These are phyloP conservation scores for Drosophila histrio DNA, from an alignment of 2,888 invertebrate genomes.

Conservation along the genomic window DNA sequence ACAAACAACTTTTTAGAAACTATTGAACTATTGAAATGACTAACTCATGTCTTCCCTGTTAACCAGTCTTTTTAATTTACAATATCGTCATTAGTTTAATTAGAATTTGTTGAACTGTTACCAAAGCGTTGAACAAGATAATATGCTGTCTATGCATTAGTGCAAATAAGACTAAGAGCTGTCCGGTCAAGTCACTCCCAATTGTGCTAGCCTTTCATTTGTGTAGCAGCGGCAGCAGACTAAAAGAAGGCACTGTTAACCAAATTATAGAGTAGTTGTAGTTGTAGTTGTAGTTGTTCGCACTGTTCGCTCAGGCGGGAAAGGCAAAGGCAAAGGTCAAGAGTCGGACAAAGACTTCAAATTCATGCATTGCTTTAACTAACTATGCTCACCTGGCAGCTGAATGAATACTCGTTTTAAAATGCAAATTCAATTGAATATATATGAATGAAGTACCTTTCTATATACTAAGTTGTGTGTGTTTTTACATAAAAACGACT, in stretches of 20 bases:
- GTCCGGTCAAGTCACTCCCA: slow-evolving; percentile 39
- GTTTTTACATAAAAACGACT: not conserved
- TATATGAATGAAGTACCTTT: not conserved
- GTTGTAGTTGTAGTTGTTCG: slow-evolving; percentile 8
- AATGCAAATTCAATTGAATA: slow-evolving; percentile 16
- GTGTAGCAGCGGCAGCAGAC: slow-evolving; percentile 34
- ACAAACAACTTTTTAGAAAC: no score
- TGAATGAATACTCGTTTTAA: slow-evolving; percentile 14
- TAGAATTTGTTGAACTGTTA: not conserved
- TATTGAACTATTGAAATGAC: no score
- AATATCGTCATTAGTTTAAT: no score
- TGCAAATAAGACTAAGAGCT: slow-evolving; percentile 29
- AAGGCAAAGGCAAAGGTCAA: slow-evolving; percentile 43
- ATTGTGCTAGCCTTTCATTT: slow-evolving; percentile 58
- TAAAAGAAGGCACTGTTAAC: slow-evolving; percentile 35
- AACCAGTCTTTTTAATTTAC: no score
- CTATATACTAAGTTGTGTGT: no score
- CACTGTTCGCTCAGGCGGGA: slow-evolving; percentile 22
- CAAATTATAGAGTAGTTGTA: slow-evolving; percentile 40
- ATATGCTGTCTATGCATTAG: not conserved
- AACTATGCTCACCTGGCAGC: slow-evolving; percentile 22
- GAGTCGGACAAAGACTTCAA: slow-evolving; percentile 29
- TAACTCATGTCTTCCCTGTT: no score
- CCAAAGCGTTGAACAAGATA: slow-evolving; percentile 9
- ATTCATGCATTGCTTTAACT: slow-evolving; percentile 10